Base-by-base conservation (phyloP, 2,113 vertebrate species). In the Pseudorectes ferrugineus region DNA sequence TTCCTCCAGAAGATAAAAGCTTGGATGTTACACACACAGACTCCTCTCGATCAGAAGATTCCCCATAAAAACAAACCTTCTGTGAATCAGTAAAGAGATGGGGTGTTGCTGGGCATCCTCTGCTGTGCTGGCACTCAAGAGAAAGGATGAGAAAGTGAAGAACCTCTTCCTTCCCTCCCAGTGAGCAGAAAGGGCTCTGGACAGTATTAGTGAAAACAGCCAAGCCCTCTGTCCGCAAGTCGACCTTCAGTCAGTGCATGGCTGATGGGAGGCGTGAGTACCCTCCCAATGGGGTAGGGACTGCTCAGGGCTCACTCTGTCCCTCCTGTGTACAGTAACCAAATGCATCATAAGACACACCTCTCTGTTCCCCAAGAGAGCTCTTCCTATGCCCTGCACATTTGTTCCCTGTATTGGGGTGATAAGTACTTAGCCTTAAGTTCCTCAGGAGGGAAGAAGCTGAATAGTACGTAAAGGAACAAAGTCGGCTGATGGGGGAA, bases 41-140 rank as follows among this genome's bases (percentile, higher is more conserved):
- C 36, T 73, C 14, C 26, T 76, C 67, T 73, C 57, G 74, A 18
- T 21, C 59, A 81, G 49, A 88, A 71, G 18, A 38, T 77, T 78
- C 48, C n/a, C 55, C 62, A 75, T 49, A 75, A 72, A 92, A 84
- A 80, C 72, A 84, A 90, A 68, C 85, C 79, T 94, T 92, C 77
- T 48, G 36, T 67, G 65, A 36, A 52, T 81, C 91, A 84, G 51
- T 61, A 61, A 65, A 54, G 23, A 58, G 58, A 35, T 1, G 26
- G 28, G 45, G 4, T 5, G 21, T 13, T 49, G 40, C 72, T 86
- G 75, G 22, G 36, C 48, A 84, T 84, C 85, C 48, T 93, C 65
- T 42, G 72, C 36, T 67, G 46, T 25, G 51, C 73, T 61, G 63
- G 18, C 25, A 45, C n/a, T 36, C 68, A 40, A 33, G 20, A 72